These are phyloP conservation scores for Riptortus pedestris DNA, from an alignment of 1,140 invertebrate genomes.

Conservation along the genomic window DNA sequence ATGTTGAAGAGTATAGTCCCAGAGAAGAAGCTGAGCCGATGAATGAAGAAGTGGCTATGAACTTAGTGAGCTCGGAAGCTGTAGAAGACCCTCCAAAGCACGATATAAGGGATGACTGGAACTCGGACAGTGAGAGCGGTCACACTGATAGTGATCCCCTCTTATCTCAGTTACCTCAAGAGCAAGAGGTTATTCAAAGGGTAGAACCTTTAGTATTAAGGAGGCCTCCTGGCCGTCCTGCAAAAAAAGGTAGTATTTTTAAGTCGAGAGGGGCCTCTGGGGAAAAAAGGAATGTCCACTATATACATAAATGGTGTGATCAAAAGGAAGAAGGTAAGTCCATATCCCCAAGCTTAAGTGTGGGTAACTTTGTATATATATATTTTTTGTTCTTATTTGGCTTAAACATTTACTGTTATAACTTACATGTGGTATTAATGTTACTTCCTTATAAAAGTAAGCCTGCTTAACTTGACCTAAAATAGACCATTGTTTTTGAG, in stretches of 20 bases:
- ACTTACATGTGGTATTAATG: no score
- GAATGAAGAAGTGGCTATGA: not conserved
- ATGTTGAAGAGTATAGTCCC: not conserved
- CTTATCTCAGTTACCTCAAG: conserved; percentile 26
- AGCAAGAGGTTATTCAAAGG: conserved; percentile 19
- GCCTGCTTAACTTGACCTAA: no score
- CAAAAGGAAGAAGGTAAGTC: conserved; percentile 45
- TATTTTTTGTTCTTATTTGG: no score
- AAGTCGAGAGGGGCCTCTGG: conserved; percentile 66
- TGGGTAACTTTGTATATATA: no score
- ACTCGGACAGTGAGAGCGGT: conserved; percentile 27
- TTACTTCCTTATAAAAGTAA: no score
- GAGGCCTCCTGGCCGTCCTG: conserved; percentile 18
- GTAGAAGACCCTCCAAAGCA: not conserved
- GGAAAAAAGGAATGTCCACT: conserved; percentile 66
- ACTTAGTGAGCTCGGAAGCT: conserved; percentile 27
- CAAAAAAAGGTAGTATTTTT: conserved; percentile 66
- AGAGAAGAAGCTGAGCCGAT: conserved; percentile 21
- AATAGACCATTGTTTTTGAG: no score
- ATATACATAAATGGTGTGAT: conserved; percentile 79
- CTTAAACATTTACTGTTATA: no score
- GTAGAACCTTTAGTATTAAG: conserved; percentile 17
- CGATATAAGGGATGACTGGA: conserved; percentile 3
- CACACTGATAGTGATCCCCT: not conserved
- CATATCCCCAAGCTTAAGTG: no score